These are phyloP conservation scores for Onchidella celtica DNA, from an alignment of 2,888 invertebrate genomes.

Conservation along the genomic window DNA sequence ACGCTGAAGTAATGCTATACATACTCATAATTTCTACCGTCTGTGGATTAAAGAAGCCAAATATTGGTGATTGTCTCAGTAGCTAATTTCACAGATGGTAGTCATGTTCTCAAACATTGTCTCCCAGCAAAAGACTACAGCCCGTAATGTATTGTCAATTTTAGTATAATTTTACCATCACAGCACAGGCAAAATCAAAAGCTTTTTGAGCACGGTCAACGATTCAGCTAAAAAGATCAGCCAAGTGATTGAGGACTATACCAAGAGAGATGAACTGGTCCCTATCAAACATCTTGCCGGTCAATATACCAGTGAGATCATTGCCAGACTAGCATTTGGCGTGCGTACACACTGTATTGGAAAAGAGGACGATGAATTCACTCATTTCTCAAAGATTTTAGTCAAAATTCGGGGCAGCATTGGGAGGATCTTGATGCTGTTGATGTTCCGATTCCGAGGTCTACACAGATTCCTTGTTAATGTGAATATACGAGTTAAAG, in stretches of 20 bases:
- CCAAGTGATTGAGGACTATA: neutral
- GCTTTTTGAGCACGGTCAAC: neutral
- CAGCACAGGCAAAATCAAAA: conserved; percentile 24
- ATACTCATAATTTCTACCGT: no score
- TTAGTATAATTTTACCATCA: no score
- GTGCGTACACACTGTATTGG: conserved; percentile 13
- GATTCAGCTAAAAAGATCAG: neutral
- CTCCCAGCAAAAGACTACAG: no score
- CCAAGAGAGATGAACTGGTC: neutral
- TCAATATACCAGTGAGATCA: conserved; percentile 16
- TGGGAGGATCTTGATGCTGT: neutral
- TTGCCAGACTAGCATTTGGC: conserved; percentile 11
- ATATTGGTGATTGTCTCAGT: no score
- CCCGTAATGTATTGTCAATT: no score
- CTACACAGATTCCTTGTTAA: conserved; percentile 3
- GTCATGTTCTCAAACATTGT: no score
- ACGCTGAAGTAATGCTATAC: no score
- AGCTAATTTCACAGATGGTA: no score
- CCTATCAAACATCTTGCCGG: neutral
- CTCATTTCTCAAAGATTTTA: neutral
- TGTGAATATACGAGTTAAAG: neutral
- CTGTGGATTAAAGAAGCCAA: no score
- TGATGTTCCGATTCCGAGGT: neutral
- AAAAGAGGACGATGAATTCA: conserved; percentile 23
- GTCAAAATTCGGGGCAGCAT: neutral